Evolutionary conservation across 2,888 invertebrate species (phyloP).

Genomic region (Oithona nana): DNA sequence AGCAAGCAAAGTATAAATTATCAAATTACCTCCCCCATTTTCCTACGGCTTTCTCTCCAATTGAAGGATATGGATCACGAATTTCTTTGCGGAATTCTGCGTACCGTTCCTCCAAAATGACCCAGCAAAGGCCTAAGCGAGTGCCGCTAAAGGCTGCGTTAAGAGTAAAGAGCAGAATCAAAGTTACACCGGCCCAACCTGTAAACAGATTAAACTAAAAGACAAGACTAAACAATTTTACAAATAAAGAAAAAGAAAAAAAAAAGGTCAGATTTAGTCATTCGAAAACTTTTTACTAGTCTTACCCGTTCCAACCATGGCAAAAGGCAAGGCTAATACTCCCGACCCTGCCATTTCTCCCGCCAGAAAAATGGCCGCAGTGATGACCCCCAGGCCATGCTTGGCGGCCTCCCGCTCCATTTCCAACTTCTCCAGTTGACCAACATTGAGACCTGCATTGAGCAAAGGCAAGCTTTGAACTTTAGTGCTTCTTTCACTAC

Average conservation of each 20-base stretch:
- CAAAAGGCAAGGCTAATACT: constrained; percentile 45
- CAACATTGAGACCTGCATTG: background rate
- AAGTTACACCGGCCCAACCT: constrained; percentile 46
- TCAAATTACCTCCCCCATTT: constrained; percentile 35
- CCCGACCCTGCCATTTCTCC: constrained; percentile 54
- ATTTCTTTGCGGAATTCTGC: constrained; percentile 35
- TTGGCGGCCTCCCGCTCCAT: constrained; percentile 1
- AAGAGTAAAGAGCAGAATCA: constrained; percentile 39
- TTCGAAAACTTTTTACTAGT: background rate
- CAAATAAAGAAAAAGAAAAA: background rate
- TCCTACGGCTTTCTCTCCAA: constrained; percentile 42
- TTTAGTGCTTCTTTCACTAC: too few relatives aligned
- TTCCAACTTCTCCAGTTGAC: background rate
- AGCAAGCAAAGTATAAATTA: background rate
- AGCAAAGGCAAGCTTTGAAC: too few relatives aligned
- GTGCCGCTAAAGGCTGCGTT: constrained; percentile 46
- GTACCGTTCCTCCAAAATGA: constrained; percentile 43
- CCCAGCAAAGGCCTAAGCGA: constrained; percentile 46
- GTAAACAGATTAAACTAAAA: constrained; percentile 22
- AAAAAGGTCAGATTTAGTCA: background rate
- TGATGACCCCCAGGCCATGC: constrained; percentile 30
- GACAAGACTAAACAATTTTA: background rate
- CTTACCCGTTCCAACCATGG: constrained; percentile 42
- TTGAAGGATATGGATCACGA: constrained; percentile 47
- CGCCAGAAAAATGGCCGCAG: constrained; percentile 42